A percentile compares a stretch with the other conserved stretches of the same genome.
Conservation (phyloP, 2,113 vertebrate species). For the Anhinga anhinga region DNA sequence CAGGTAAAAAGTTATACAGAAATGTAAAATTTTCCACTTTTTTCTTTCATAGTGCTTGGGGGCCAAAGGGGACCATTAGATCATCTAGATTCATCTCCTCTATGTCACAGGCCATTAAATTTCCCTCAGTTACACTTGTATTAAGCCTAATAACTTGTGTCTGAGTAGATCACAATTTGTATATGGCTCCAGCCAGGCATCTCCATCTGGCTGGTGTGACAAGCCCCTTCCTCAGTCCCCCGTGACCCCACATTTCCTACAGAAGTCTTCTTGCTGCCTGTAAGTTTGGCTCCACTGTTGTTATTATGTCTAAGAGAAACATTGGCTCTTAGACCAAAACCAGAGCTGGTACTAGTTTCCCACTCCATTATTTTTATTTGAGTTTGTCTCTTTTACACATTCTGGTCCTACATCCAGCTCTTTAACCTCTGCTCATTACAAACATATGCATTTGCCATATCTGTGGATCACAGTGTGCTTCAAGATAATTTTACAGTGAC, state of each 20-base stretch:
- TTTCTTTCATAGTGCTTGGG: background rate
- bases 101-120: background rate
- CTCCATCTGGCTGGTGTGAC: background rate
- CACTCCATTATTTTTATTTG: background rate
- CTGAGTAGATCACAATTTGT: background rate
- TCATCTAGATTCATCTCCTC: background rate
- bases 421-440: background rate
- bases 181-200: background rate
- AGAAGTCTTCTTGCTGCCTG: background rate
- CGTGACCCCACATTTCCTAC: background rate
- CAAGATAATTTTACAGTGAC: background rate
- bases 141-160: background rate
- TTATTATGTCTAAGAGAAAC: background rate
- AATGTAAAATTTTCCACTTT: background rate
- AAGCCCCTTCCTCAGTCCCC: background rate
- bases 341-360: background rate
- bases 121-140: background rate
- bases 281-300: background rate
- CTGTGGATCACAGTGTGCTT: background rate
- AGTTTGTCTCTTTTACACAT: background rate
- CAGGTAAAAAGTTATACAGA: no score
- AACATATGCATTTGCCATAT: background rate
- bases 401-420: background rate
- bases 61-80: background rate
- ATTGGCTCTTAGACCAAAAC: background rate